Base-by-base conservation (phyloP, 2,797 vertebrate species). In the Liparis tanakae region DNA sequence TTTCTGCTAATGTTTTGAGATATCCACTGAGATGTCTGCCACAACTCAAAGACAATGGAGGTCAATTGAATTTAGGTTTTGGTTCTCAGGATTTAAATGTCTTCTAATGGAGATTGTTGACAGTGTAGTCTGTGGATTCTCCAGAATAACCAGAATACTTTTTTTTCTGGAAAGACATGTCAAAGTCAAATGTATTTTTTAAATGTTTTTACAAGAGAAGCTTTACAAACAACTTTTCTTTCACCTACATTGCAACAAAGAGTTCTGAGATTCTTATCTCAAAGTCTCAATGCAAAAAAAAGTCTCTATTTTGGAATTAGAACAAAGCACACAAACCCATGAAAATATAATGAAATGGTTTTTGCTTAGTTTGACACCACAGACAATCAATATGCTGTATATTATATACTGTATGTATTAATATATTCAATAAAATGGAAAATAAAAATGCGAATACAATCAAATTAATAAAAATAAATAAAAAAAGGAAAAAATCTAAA, bases 1-100 rank as follows among this genome's bases (percentile, higher is more conserved):
- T 51, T 63, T 78, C 36, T 67, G 41, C 41, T 72, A 43, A 59
- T 70, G 51, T 79, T 65, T 80, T 66, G 10, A 57, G 63, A 76
- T 64, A 50, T 54, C 20, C 15, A 1, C 7, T 20, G n/a, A 56
- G 48, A 67, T 78, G 72, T 72, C 51, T 71, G 30, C 63, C 46
- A 25, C 36, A 65, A 34, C 12, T 10, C 7, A 57, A 79, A 75
- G 41, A n/a, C 18, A 57, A 30, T 5, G 13, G 33, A 68, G 44
- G n/a, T 62, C 34, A 59, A 64, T 50, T 13, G 17, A 41, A 54
- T 25, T 78, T 67, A 1, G 59, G 33, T 68, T 82, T 36, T 20
- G 67, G 20, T 65, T 15, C 54, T 58, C 6, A 48, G 62, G 54
- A 34, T 62, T 78, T 33, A 17, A 48, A 48, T 15, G 14, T 65